phyloP scores from a whole-genome alignment of 1,140 invertebrate genomes.

The Drosophila nasuta region DNA sequence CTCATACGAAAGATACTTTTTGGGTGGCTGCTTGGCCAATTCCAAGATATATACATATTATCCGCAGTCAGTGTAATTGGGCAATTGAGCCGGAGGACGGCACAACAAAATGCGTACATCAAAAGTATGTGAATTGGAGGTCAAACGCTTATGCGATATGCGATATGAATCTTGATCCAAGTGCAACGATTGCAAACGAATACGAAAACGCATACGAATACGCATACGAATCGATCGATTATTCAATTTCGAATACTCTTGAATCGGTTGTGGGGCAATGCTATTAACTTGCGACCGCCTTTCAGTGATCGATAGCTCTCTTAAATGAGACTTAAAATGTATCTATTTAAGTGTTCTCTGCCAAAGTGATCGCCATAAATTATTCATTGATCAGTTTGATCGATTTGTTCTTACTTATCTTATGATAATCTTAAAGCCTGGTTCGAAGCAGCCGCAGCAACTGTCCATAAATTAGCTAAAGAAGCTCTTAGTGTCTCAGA shows the following conservation, averaged over 20 bases:
- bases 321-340: no score
- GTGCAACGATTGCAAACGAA: constrained; percentile 4
- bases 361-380: not conserved
- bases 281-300: not conserved
- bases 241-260: not conserved
- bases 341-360: no score
- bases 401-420: no score
- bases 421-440: no score
- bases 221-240: constrained; percentile 12
- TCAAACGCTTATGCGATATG: constrained; percentile 10
- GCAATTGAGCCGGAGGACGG: constrained; percentile 28
- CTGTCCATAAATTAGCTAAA: no score
- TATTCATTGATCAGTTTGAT: not conserved
- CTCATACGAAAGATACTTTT: constrained; percentile 14
- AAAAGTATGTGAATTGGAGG: constrained; percentile 24
- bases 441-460: not conserved
- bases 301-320: constrained; percentile 1
- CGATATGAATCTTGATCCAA: constrained; percentile 24
- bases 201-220: not conserved
- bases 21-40: constrained; percentile 19
- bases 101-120: not conserved
- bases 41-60: not conserved
- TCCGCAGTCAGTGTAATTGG: constrained; percentile 26
- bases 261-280: not conserved
- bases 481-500: no score